Percentiles rank a stretch among this genome's conserved stretches.
phyloP scores from a whole-genome alignment of 2,888 invertebrate genomes.

The Agrenia bidenticulata region DNA sequence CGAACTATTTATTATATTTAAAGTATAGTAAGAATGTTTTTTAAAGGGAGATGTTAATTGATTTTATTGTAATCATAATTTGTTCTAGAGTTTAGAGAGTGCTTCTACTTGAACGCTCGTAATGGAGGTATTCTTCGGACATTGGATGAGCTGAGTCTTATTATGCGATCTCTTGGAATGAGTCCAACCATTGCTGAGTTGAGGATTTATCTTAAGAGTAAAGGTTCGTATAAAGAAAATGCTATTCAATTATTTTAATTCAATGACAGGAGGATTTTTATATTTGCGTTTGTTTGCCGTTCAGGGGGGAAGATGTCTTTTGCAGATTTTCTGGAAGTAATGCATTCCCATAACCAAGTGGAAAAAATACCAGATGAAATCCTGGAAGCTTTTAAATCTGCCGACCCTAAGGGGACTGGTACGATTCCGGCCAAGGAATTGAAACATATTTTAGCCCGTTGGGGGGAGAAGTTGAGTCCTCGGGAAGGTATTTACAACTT shows the following conservation, averaged over 20 bases:
- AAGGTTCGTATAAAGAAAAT: slow-evolving; percentile 61
- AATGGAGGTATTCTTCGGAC: slow-evolving; percentile 79
- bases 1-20: slow-evolving; percentile 14
- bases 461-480: slow-evolving; percentile 81
- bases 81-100: slow-evolving; percentile 89
- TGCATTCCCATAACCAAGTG: slow-evolving; percentile 76
- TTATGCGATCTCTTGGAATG: slow-evolving; percentile 91
- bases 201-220: slow-evolving; percentile 75
- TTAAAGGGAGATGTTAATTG: neutral
- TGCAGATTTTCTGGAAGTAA: slow-evolving; percentile 94
- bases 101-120: slow-evolving; percentile 90
- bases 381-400: slow-evolving; percentile 84
- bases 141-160: slow-evolving; percentile 84
- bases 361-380: slow-evolving; percentile 82
- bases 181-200: slow-evolving; percentile 91
- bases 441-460: slow-evolving; percentile 79
- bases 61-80: too few species aligned
- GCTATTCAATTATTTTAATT: neutral
- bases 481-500: slow-evolving; percentile 61
- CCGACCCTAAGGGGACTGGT: slow-evolving; percentile 72
- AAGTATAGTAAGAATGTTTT: neutral
- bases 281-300: slow-evolving; percentile 15
- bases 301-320: slow-evolving; percentile 90
- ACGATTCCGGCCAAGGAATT: slow-evolving; percentile 79
- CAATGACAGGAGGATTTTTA: too few species aligned